phyloP scores from a whole-genome alignment of 2,888 invertebrate species.

The Azorinus chamasolen region DNA sequence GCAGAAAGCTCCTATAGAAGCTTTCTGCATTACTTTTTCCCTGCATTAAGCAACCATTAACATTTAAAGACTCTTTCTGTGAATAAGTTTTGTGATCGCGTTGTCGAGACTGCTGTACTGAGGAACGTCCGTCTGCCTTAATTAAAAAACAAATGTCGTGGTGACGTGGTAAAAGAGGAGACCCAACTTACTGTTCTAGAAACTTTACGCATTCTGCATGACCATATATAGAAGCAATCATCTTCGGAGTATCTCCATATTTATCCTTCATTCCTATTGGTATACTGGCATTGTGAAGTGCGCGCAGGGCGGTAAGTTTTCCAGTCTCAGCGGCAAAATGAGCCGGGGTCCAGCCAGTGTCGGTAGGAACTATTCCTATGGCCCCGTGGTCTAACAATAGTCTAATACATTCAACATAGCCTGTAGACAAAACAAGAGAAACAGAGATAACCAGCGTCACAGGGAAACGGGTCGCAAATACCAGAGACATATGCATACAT shows the following conservation, averaged over 20 bases:
- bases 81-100: too few species aligned
- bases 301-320: constrained; percentile 76
- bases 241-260: constrained; percentile 80
- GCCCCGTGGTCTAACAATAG: constrained; percentile 83
- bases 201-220: constrained; percentile 80
- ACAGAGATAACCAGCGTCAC: not conserved
- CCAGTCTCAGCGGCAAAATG: constrained; percentile 84
- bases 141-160: too few species aligned
- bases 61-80: too few species aligned
- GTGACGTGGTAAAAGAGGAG: too few species aligned
- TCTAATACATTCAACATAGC: constrained; percentile 82
- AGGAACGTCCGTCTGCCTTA: too few species aligned
- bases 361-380: constrained; percentile 76
- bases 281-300: constrained; percentile 77
- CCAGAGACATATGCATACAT: too few species aligned
- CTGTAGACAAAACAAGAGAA: constrained; percentile 68
- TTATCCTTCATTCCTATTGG: constrained; percentile 78
- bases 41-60: too few species aligned
- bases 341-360: constrained; percentile 84
- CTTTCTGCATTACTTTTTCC: too few species aligned
- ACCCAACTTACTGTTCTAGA: constrained; percentile 80
- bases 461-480: too few species aligned
- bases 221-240: constrained; percentile 81
- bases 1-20: too few species aligned
- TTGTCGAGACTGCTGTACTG: too few species aligned